A percentile compares a stretch with the other conserved stretches of the same genome.
These are phyloP conservation scores for Amblyraja radiata DNA, from an alignment of 2,797 vertebrate species.

Conservation along the genomic window DNA sequence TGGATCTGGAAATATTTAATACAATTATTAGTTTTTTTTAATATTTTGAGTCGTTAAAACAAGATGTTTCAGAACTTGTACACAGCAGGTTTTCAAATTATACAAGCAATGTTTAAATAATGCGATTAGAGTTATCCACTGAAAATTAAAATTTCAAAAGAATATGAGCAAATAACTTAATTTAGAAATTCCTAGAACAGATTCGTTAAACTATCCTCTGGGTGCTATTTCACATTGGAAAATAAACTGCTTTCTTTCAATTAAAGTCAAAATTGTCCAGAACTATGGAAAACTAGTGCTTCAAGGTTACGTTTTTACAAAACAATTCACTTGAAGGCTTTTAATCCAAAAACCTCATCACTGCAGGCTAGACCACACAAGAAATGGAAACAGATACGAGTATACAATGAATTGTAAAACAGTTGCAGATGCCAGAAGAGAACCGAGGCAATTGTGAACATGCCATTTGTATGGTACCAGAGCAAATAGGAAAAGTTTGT, in stretches of 20 bases:
- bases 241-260: neutral
- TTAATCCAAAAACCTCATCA: neutral
- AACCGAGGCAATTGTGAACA: neutral
- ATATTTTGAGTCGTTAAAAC: neutral
- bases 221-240: neutral
- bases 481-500: neutral
- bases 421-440: neutral
- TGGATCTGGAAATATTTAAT: neutral
- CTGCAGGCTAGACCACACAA: neutral
- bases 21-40: neutral
- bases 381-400: neutral
- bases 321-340: neutral
- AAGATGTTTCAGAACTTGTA: neutral
- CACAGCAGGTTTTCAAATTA: constrained; percentile 10
- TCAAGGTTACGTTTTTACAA: neutral
- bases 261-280: neutral
- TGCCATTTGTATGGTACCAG: neutral
- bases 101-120: neutral
- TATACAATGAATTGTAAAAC: neutral
- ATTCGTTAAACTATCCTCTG: neutral
- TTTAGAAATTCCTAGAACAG: neutral
- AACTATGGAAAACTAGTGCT: neutral
- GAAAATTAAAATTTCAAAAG: too few relatives aligned
- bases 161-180: neutral
- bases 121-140: neutral